Base-by-base conservation (phyloP, 2,888 invertebrate species). In the Pemphredon lugubris region DNA sequence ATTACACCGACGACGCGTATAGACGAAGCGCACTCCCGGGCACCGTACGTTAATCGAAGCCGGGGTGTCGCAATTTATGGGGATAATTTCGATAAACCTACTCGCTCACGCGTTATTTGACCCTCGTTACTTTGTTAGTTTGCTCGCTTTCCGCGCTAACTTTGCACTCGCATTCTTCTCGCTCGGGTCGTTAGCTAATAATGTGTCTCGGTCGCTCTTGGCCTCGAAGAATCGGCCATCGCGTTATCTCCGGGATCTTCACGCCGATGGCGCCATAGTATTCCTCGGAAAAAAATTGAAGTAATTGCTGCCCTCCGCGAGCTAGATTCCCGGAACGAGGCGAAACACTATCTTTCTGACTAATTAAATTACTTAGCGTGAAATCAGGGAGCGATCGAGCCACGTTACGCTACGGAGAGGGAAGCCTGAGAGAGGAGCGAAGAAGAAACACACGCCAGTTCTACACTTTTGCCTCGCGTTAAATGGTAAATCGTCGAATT, bases 161-260 rank as follows among this genome's bases (percentile, higher is more conserved):
- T 34, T 34, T n/a, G 34, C n/a, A n/a, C 11, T 42, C 23, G 44
- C 5, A 7, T 45, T 21, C 11, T 45, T 21, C n/a, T 21, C n/a
- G 14, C 11, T 50, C 11, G 42, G 9, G 21, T 45, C 14, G 47
- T 47, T 45, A 58, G 64, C 30, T 30, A 7, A 30, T 32, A 39
- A 45, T 23, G n/a, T 18, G 54, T 54, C 23, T 30, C 11, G 45
- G 13, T 5, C 7, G 54, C 48, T 37, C 26, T 54, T 23, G 16
- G 37, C 16, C 20, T 18, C 34, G 30, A 37, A 39, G 40, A 50
- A 60, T 71, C 57, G 51, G 45, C 32, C 57, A 26, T 23, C 40
- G 73, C 59, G 54, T 71, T 83, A 85, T 84, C 83, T n/a, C 69
- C 40, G 70, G 74, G 79, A 88, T 88, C 87, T 86, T 87, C 83